Evolutionary conservation across 2,888 invertebrate species (phyloP).

Genomic region (Limnephilus auricula): DNA sequence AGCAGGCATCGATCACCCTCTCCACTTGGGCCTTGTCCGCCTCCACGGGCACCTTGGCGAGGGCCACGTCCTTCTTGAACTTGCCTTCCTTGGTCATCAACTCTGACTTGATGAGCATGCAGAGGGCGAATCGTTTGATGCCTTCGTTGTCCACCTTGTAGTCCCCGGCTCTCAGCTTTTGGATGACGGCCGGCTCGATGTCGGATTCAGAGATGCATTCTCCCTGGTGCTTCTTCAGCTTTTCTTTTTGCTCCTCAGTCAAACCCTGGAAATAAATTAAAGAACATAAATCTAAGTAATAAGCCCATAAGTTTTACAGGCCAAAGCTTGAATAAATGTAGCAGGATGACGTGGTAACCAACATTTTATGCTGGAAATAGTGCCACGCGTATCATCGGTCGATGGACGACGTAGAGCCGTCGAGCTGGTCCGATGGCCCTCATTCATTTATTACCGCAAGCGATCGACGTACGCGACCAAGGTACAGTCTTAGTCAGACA

Average conservation of each 20-base stretch:
- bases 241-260: constrained; percentile 76
- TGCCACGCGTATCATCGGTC: too few species aligned
- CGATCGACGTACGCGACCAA: too few species aligned
- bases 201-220: constrained; percentile 75
- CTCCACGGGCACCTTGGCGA: constrained; percentile 75
- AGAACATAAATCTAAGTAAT: background rate
- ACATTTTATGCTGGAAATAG: too few species aligned
- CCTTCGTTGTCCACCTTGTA: constrained; percentile 74
- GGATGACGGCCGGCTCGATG: constrained; percentile 73
- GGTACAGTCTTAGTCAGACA: too few species aligned
- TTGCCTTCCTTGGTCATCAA: constrained; percentile 77
- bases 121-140: constrained; percentile 75
- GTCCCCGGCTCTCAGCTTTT: constrained; percentile 74
- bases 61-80: constrained; percentile 77
- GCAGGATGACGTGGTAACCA: background rate
- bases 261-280: constrained; percentile 71
- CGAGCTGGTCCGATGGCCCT: too few species aligned
- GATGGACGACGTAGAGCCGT: too few species aligned
- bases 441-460: too few species aligned
- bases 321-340: background rate
- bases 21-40: constrained; percentile 75
- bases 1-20: constrained; percentile 75
- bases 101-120: constrained; percentile 76
- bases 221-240: constrained; percentile 74
- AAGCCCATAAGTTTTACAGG: background rate